These are phyloP conservation scores for Autographa gamma DNA, from an alignment of 2,888 invertebrate species.

Conservation along the genomic window DNA sequence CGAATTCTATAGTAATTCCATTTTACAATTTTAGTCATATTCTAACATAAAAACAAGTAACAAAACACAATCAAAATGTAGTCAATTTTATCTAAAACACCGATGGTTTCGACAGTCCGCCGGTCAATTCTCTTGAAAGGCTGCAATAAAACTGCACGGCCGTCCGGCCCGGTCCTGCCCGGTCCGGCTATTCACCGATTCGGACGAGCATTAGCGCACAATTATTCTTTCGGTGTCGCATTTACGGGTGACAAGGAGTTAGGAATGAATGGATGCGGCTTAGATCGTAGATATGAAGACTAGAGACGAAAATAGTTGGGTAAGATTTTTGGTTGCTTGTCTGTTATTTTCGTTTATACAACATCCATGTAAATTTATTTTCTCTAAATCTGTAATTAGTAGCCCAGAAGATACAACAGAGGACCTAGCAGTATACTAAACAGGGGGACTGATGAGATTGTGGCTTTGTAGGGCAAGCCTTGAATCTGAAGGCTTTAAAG, in stretches of 20 bases:
- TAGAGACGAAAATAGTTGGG: not conserved
- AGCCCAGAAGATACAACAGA: too few species aligned
- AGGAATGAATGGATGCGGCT: conserved; percentile 39
- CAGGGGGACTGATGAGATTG: too few species aligned
- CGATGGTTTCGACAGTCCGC: conserved; percentile 35
- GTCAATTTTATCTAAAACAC: conserved; percentile 37
- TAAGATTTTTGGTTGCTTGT: not conserved
- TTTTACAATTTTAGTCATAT: conserved; percentile 6
- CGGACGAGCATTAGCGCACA: conserved; percentile 67
- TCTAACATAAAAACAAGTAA: conserved; percentile 5
- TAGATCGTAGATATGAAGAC: conserved; percentile 26
- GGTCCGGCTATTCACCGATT: conserved; percentile 60
- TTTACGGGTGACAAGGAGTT: conserved; percentile 61
- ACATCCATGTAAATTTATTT: too few species aligned
- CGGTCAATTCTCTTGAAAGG: conserved; percentile 56
- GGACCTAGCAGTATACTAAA: too few species aligned
- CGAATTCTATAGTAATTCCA: too few species aligned
- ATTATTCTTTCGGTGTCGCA: conserved; percentile 71
- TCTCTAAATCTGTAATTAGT: too few species aligned
- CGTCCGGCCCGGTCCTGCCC: conserved; percentile 19
- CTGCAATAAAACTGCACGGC: conserved; percentile 69
- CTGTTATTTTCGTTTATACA: too few species aligned
- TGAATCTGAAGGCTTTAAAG: too few species aligned
- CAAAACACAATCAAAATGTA: conserved; percentile 14
- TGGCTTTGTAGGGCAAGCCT: too few species aligned